These are phyloP conservation scores for Scarus forsteni DNA, from an alignment of 2,797 vertebrate genomes.

Conservation along the genomic window DNA sequence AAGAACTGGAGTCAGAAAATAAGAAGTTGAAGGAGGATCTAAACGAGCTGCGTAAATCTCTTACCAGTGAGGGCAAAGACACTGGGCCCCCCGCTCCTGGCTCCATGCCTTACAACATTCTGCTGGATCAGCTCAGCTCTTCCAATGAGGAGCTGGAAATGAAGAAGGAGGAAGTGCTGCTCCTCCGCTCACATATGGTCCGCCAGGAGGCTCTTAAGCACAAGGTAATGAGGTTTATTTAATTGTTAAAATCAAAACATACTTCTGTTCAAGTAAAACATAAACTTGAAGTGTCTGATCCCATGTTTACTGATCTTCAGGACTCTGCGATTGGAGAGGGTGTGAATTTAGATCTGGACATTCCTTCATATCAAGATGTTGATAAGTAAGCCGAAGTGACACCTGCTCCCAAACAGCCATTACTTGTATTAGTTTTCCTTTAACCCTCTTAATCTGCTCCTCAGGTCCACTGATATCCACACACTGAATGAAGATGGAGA, in stretches of 20 bases:
- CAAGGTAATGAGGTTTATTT: conserved; percentile 81
- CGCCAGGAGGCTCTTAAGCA: conserved; percentile 92
- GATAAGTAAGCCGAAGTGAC: conserved; percentile 55
- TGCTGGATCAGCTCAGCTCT: conserved; percentile 93
- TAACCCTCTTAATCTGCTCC: conserved; percentile 13
- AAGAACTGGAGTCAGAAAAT: conserved; percentile 95
- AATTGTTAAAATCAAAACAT: neutral
- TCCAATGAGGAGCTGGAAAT: conserved; percentile 95
- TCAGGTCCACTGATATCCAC: conserved; percentile 85
- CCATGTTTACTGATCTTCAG: conserved; percentile 41
- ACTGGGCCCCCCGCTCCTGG: conserved; percentile 85
- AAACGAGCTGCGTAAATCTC: conserved; percentile 89
- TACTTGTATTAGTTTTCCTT: neutral
- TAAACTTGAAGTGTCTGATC: neutral
- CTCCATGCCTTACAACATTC: conserved; percentile 88
- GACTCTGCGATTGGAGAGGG: conserved; percentile 68
- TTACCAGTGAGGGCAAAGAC: conserved; percentile 83
- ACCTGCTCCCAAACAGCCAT: neutral
- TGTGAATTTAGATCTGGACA: conserved; percentile 72
- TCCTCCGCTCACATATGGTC: conserved; percentile 94
- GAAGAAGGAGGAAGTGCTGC: conserved; percentile 96
- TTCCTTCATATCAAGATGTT: conserved; percentile 60
- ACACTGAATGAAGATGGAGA: conserved; percentile 97
- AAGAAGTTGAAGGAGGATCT: conserved; percentile 95
- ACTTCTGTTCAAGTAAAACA: neutral